Percentiles rank a stretch among this genome's conserved stretches.
Evolutionary conservation across 35 echinoderm and acorn worm species (phyloP).

Genomic region (Apostichopus japonicus): DNA sequence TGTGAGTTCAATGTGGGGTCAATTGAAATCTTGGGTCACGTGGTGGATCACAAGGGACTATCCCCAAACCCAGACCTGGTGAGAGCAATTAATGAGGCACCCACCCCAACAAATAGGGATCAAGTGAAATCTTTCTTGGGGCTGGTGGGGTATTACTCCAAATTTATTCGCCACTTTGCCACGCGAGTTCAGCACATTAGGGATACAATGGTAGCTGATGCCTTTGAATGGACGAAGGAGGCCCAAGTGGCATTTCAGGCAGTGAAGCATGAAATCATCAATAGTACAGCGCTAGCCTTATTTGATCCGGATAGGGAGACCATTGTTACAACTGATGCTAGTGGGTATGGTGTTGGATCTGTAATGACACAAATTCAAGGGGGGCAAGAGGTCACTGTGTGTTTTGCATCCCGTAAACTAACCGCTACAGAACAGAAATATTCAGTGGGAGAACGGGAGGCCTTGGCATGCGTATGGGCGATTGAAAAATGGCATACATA

Average conservation of each 20-base stretch:
- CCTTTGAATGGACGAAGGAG: not conserved
- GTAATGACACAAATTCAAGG: conserved; percentile 1
- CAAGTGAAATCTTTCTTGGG: conserved; percentile 19
- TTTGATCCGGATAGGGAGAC: not conserved
- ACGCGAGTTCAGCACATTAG: not conserved
- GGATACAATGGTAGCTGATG: not conserved
- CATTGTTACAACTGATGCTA: conserved; percentile 21
- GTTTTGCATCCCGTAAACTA: conserved; percentile 17
- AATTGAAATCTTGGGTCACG: conserved; percentile 33
- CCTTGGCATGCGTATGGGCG: conserved; percentile 20
- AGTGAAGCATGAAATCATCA: conserved; percentile 12
- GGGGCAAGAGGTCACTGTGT: conserved; percentile 9
- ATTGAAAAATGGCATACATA: conserved; percentile 46
- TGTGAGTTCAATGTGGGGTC: conserved; percentile 20
- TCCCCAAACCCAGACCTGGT: conserved; percentile 24
- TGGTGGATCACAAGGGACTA: not conserved
- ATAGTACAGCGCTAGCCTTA: not conserved
- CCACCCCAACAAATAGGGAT: not conserved
- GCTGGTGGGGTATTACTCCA: not conserved
- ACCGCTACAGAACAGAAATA: conserved; percentile 16
- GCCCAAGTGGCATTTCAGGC: not conserved
- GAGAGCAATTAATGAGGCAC: conserved; percentile 11
- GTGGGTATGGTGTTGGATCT: conserved; percentile 6
- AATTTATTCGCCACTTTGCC: not conserved
- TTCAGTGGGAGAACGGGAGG: conserved; percentile 11